These are phyloP conservation scores for Kuschelorhynchus macadamiae DNA, from an alignment of 2,888 invertebrate genomes.

Conservation along the genomic window DNA sequence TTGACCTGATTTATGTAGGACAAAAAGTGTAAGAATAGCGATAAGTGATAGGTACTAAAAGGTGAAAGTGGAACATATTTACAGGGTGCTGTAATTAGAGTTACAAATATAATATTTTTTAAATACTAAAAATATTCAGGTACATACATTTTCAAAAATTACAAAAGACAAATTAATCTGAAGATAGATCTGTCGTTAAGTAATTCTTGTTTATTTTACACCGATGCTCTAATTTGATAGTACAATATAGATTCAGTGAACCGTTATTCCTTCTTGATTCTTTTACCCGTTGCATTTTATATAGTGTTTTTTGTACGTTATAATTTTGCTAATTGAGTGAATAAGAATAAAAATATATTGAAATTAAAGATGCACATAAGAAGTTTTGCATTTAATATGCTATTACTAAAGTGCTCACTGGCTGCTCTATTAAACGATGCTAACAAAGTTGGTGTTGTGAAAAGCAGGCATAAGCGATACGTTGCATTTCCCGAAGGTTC, in stretches of 20 bases:
- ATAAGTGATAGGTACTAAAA: conserved; percentile 10
- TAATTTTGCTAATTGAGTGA: not conserved
- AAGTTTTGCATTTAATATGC: not conserved
- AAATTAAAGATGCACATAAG: not conserved
- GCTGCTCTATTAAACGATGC: conserved; percentile 9
- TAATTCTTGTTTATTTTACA: conserved; percentile 1
- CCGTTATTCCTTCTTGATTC: not conserved
- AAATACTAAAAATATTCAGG: not conserved
- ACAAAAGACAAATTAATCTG: too few species aligned
- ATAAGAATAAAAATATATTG: not conserved
- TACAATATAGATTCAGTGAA: not conserved
- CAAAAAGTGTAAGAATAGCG: conserved; percentile 6
- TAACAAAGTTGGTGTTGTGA: not conserved
- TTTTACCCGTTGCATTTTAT: too few species aligned
- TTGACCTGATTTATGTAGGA: not conserved
- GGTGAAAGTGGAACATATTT: conserved; percentile 9
- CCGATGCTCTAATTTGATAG: conserved; percentile 2
- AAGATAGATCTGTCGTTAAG: too few species aligned
- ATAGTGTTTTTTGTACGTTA: not conserved
- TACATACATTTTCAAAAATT: too few species aligned
- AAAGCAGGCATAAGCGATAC: conserved; percentile 72
- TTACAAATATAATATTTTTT: not conserved
- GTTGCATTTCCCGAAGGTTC: conserved; percentile 81
- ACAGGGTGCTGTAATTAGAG: not conserved
- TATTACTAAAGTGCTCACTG: not conserved